Percentiles rank a stretch among this genome's conserved stretches.
phyloP scores from a whole-genome alignment of 2,113 vertebrate genomes.

The Gopherus flavomarginatus region DNA sequence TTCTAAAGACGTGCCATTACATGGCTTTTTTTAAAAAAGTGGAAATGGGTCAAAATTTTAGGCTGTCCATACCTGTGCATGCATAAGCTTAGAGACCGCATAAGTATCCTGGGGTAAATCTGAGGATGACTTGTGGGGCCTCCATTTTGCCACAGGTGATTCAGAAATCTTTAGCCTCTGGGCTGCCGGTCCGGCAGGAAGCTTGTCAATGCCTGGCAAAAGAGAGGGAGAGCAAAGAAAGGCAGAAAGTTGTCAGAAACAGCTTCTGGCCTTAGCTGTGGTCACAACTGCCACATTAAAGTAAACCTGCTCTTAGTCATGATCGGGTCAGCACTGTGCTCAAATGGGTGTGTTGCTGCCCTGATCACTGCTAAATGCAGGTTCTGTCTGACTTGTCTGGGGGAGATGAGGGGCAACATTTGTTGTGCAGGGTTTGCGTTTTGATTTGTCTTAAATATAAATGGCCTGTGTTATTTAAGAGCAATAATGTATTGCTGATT shows the following conservation, averaged over 20 bases:
- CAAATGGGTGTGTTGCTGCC: neutral
- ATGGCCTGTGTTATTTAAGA: neutral
- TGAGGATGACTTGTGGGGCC: neutral
- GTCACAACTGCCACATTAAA: neutral
- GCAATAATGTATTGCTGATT: neutral
- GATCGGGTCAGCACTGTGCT: neutral
- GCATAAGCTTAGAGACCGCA: neutral
- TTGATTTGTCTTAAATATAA: conserved; percentile 6
- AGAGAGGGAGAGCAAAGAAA: neutral
- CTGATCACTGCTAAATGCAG: neutral
- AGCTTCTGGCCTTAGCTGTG: neutral
- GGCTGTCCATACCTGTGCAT: neutral
- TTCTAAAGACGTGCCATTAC: neutral
- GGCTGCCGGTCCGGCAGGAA: neutral
- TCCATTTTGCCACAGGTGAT: neutral
- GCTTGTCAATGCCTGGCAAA: neutral
- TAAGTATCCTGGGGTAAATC: neutral
- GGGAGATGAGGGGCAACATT: neutral
- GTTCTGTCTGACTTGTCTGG: neutral
- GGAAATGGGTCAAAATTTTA: neutral
- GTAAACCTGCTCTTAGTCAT: neutral
- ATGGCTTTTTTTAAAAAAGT: neutral
- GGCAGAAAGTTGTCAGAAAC: rapidly evolving
- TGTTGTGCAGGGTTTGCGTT: neutral
- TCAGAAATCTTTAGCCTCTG: neutral